Evolutionary conservation across 1,140 invertebrate species (phyloP), one percentile per base, ranked within the genome.

Genomic region (Phymastichus coffea): DNA sequence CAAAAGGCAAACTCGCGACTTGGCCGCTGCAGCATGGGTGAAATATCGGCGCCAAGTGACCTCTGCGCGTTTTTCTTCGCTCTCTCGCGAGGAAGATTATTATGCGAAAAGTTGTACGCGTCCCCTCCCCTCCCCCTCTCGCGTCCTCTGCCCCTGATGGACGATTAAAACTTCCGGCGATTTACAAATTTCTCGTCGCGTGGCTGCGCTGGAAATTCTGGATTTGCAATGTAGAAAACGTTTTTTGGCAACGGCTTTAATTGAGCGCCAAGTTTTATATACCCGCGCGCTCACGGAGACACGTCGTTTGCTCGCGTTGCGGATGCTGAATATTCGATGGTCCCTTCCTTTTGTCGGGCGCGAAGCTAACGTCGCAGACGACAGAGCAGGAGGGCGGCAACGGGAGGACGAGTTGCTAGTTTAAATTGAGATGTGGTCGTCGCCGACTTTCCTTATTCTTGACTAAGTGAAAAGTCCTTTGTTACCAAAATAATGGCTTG

Each of bases 81-180:
- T 48, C 19, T 47, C n/a, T 47, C 19, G 43, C 4, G 46, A 30
- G 28, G 6, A 72, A 65, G 72, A 73, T 74, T 72, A 74, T 72
- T 72, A 74, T 70, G 69, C 69, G 68, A 72, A 75, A 75, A 75
- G 70, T 73, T 75, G n/a, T n/a, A n/a, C n/a, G n/a, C n/a, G n/a
- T n/a, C n/a, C n/a, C n/a, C n/a, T n/a, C 55, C 59, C 51, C 22
- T 20, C 23, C 20, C 49, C 47, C 57, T 57, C 68, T 65, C 70
- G 66, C 69, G n/a, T n/a, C n/a, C 70, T 72, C 69, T 66, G 71
- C 67, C 54, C 63, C 69, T 66, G 73, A 74, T 73, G 69, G 70
- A 69, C 72, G 73, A 74, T 75, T 74, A 71, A 75, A 75, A 73
- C 66, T 75, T 75, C 66, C 61, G 43, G 25, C n/a, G n/a, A n/a